phyloP scores from a whole-genome alignment of 92 coral and sea anemone genomes.

The Galaxea fascicularis region DNA sequence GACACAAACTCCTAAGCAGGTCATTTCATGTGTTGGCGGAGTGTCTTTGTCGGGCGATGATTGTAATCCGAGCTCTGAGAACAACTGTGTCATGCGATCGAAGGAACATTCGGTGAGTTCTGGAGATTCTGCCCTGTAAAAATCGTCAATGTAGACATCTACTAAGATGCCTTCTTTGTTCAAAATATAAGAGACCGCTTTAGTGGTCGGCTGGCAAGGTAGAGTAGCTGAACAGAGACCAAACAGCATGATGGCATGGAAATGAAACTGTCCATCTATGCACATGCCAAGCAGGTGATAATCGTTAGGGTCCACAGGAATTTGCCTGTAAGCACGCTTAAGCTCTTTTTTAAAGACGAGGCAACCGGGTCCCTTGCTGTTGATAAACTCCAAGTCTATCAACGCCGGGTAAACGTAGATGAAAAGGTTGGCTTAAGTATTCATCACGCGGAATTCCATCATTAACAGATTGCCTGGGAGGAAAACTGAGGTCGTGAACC shows the following conservation, averaged over 20 bases:
- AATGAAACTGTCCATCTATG: constrained; percentile 16
- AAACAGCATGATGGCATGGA: constrained; percentile 38
- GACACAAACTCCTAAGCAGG: no score
- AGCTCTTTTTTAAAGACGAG: constrained; percentile 38
- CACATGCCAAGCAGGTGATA: constrained; percentile 13
- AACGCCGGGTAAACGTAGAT: constrained; percentile 51
- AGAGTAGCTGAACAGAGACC: constrained; percentile 38
- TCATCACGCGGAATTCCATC: constrained; percentile 51
- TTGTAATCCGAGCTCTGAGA: no score
- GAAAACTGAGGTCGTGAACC: not conserved
- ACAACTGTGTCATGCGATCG: no score
- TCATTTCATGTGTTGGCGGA: no score
- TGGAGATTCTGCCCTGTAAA: no score
- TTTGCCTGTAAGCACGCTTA: constrained; percentile 1
- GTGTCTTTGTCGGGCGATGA: no score
- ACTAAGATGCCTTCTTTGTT: constrained; percentile 18
- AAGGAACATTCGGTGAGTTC: no score
- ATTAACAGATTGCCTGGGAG: not conserved
- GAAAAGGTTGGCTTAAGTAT: constrained; percentile 37
- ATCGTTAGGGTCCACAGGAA: constrained; percentile 16
- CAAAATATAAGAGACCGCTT: constrained; percentile 28
- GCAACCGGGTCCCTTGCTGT: constrained; percentile 43
- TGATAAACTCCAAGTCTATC: constrained; percentile 54
- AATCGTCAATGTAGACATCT: no score
- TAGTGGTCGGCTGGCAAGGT: constrained; percentile 37